A percentile compares a stretch with the other conserved stretches of the same genome.
phyloP scores from a whole-genome alignment of 2,113 vertebrate genomes.

The Pluvialis apricaria region DNA sequence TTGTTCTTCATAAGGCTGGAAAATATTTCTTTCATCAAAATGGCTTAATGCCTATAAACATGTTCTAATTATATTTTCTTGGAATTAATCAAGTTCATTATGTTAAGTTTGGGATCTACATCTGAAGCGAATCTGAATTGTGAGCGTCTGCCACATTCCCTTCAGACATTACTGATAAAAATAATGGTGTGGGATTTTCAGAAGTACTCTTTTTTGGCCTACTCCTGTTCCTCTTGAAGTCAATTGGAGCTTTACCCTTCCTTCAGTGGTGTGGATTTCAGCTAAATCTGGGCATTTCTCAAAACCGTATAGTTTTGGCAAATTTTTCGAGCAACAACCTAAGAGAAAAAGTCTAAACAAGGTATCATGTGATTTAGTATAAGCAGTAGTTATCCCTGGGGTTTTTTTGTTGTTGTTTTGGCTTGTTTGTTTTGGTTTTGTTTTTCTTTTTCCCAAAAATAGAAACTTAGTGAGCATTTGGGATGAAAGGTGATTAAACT shows the following conservation, averaged over 20 bases:
- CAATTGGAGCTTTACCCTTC: not conserved
- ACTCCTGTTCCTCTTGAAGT: not conserved
- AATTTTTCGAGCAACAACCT: not conserved
- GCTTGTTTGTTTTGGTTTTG: not conserved
- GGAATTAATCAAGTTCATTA: conserved; percentile 55
- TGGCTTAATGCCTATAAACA: conserved; percentile 58
- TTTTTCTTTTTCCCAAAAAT: not conserved
- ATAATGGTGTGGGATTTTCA: not conserved
- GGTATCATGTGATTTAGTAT: not conserved
- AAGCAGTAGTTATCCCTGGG: not conserved
- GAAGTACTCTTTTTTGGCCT: not conserved
- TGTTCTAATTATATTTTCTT: conserved; percentile 59
- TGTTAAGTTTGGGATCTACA: conserved; percentile 35
- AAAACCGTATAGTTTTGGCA: not conserved
- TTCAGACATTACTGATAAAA: conserved; percentile 26
- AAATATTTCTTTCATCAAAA: conserved; percentile 67
- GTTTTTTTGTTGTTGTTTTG: no score
- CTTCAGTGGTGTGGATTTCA: not conserved
- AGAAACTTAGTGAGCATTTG: not conserved
- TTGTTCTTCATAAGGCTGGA: conserved; percentile 44
- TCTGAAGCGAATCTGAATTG: conserved; percentile 23
- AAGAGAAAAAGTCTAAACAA: not conserved
- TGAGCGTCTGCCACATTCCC: not conserved
- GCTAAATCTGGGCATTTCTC: not conserved
- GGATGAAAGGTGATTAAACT: not conserved